These are phyloP conservation scores for Strigops habroptila DNA, from an alignment of 2,113 vertebrate genomes.

Conservation along the genomic window DNA sequence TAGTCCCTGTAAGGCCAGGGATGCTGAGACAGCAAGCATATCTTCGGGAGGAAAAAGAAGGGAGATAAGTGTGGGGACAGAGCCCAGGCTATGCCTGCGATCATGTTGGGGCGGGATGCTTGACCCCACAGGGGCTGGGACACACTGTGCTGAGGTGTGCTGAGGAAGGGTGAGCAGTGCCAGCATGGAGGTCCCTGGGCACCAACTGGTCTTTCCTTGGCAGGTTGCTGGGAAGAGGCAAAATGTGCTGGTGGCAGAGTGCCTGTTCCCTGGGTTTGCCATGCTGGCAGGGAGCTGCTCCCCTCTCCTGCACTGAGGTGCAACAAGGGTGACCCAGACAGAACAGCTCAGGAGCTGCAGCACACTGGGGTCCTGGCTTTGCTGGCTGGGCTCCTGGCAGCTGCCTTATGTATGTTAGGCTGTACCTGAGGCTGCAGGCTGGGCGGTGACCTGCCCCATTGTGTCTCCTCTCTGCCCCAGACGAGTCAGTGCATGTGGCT, in stretches of 20 bases:
- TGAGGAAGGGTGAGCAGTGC: neutral
- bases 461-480: conserved; percentile 69
- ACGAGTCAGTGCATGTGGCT: conserved; percentile 99
- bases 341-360: neutral
- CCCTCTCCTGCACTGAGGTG: neutral
- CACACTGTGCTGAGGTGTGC: neutral
- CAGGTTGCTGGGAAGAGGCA: neutral
- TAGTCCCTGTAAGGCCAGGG: neutral
- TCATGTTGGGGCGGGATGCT: fast-evolving
- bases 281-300: neutral
- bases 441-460: neutral
- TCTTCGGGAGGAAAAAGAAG: neutral
- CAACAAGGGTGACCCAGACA: neutral
- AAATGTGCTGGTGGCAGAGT: neutral
- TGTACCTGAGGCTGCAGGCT: neutral
- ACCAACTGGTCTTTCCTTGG: neutral
- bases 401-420: neutral
- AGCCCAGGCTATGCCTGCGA: neutral
- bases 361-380: neutral
- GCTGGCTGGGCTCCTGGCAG: neutral
- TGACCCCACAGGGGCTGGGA: neutral
- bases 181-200: neutral
- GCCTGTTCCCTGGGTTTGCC: neutral
- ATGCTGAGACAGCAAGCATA: fast-evolving
- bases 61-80: neutral